A percentile compares a stretch with the other conserved stretches of the same genome.
These are phyloP conservation scores for Leucopsar rothschildi DNA, from an alignment of 2,113 vertebrate species.

Conservation along the genomic window DNA sequence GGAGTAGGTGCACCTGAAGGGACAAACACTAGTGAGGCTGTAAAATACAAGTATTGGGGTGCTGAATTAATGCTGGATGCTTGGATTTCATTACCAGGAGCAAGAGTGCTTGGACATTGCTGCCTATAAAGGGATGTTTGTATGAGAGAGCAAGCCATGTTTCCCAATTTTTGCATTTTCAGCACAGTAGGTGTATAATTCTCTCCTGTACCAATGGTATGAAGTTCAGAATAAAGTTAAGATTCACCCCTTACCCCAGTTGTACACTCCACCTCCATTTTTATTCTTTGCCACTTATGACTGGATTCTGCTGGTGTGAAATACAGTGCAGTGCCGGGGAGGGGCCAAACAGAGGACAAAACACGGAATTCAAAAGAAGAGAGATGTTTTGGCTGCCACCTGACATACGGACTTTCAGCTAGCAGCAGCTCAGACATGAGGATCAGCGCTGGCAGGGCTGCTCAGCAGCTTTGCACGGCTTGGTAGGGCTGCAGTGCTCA, in stretches of 20 bases:
- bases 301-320: background rate
- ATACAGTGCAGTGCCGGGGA: background rate
- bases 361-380: slow-evolving; percentile 7
- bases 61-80: background rate
- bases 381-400: background rate
- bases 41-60: background rate
- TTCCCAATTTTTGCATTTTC: background rate
- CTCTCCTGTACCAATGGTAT: background rate
- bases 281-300: background rate
- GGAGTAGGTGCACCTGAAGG: background rate
- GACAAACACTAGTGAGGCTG: background rate
- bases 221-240: background rate
- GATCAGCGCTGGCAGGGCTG: background rate
- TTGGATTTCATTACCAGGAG: background rate
- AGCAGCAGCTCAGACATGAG: background rate
- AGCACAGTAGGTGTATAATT: background rate
- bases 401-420: background rate
- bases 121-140: background rate
- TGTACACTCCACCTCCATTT: background rate
- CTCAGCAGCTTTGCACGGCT: background rate
- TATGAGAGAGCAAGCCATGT: background rate
- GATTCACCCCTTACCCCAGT: background rate
- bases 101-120: background rate
- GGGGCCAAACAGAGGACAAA: background rate
- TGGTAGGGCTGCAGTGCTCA: background rate